Base-by-base conservation (phyloP, 2,113 vertebrate genomes). In the Engystomops pustulosus region DNA sequence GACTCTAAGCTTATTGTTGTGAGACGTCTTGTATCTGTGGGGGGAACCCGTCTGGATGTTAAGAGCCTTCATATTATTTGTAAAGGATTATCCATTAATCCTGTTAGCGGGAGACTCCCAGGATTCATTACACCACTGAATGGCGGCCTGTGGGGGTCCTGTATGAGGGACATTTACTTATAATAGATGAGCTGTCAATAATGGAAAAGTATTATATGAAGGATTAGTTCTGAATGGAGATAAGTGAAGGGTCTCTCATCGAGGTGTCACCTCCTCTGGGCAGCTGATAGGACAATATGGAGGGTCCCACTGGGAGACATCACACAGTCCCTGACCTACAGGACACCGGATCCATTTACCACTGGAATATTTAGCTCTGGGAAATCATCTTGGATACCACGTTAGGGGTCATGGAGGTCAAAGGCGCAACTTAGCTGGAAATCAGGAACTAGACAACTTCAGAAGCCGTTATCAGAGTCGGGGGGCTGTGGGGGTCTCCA, bases 401-500 rank as follows among this genome's bases (percentile, higher is more conserved):
- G 45, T 88, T 17, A 87, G 84, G 86, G 88, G 90, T 92, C 88
- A 88, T 84, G 67, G 6, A 85, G 86, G 86, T 86, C 83, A 84
- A 88, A 83, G 81, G 81, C 69, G 84, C 75, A 81, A 83, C 74
- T 67, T 85, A 79, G 87, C 65, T 83, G 84, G 86, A 87, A 87
- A 88, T 7, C 0, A 1, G 0, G 62, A 80, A 62, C 78, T 53
- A 34, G 44, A 11, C 79, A 81, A 58, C 69, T 86, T 85, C 55
- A 58, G 60, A 78, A 85, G 65, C 58, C 51, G 41, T 0, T 27
- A 71, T 53, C 82, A 84, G 1, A 4, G 53, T 11, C 45, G 18
- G 79, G 20, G 6, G 32, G 74, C 25, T 32, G n/a, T 18, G 41
- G 78, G n/a, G 81, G 0, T 0, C 55, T 32, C 32, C 30, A 65